Evolutionary conservation across 2,797 vertebrate genomes (phyloP).

Genomic region (Heteromormyrus szaboi): DNA sequence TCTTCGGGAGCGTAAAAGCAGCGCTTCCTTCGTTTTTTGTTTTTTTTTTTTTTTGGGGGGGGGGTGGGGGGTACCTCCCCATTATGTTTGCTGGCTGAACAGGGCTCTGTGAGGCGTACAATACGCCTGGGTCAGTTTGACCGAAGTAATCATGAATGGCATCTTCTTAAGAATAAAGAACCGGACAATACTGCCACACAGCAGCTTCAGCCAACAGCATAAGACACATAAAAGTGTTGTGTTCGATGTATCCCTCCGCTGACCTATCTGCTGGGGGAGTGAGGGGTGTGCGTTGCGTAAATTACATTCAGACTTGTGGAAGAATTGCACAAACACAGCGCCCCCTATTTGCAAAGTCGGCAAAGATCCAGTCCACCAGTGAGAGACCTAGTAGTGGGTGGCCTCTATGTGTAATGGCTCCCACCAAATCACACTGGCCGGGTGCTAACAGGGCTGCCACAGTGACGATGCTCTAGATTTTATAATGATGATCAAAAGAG

Average conservation of each 20-base stretch:
- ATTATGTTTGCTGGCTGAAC: conserved; percentile 46
- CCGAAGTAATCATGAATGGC: conserved; percentile 45
- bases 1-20: conserved; percentile 29
- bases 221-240: neutral
- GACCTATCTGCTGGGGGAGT: neutral
- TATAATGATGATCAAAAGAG: conserved; percentile 12
- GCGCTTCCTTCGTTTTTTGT: conserved; percentile 13
- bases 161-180: conserved; percentile 27
- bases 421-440: neutral
- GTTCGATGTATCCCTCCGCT: neutral
- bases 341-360: neutral
- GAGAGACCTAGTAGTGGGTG: neutral
- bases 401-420: neutral
- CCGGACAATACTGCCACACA: neutral
- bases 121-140: conserved; percentile 63
- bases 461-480: neutral
- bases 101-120: conserved; percentile 52
- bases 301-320: neutral
- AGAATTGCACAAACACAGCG: neutral
- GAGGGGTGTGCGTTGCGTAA: neutral
- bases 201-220: neutral
- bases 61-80: conserved; percentile 37
- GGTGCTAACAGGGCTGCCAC: neutral
- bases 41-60: too few relatives aligned
- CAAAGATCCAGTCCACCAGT: neutral